Evolutionary conservation across 2,113 vertebrate genomes (phyloP).

Genomic region (Hydropotes inermis): DNA sequence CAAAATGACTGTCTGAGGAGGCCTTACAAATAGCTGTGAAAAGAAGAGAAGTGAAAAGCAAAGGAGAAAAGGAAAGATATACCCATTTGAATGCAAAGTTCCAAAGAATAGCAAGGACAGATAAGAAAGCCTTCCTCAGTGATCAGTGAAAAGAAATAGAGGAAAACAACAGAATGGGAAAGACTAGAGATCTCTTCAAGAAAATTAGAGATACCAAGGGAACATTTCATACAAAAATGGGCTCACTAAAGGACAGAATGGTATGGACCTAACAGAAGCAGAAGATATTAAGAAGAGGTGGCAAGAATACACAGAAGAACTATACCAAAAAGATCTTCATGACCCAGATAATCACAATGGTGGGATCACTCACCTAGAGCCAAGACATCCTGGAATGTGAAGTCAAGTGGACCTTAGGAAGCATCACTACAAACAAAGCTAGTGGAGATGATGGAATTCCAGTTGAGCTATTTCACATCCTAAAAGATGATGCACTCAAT

Average conservation of each 20-base stretch:
- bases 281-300: neutral
- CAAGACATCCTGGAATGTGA: accelerated
- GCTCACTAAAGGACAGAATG: neutral
- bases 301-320: neutral
- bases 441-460: neutral
- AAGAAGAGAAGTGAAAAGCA: neutral
- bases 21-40: neutral
- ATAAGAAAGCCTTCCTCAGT: neutral
- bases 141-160: neutral
- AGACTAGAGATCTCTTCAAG: neutral
- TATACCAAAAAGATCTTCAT: neutral
- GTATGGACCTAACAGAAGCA: neutral
- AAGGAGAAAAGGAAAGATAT: neutral
- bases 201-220: neutral
- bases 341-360: accelerated
- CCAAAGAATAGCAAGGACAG: neutral
- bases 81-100: neutral
- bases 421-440: neutral
- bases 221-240: neutral
- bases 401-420: neutral
- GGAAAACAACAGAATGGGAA: neutral
- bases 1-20: neutral
- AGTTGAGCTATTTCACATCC: accelerated
- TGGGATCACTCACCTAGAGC: accelerated
- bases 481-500: neutral